A percentile compares a stretch with the other conserved stretches of the same genome.
phyloP scores from a whole-genome alignment of 37 sponge, comb jelly and placozoan species.

The Theonella swinhoei region DNA sequence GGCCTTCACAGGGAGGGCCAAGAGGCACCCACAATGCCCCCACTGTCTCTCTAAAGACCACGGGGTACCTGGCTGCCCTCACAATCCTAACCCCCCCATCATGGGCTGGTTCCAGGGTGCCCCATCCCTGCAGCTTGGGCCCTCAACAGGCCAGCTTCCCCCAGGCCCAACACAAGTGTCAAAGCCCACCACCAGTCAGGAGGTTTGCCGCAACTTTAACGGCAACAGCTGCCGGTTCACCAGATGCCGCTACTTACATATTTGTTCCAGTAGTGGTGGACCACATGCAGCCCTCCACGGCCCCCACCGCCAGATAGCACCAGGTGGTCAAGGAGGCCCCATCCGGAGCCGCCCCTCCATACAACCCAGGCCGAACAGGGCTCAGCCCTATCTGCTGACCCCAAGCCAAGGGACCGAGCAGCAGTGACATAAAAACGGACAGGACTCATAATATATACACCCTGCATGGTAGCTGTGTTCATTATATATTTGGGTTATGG shows the following conservation, averaged over 20 bases:
- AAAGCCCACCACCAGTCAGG: background rate
- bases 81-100: background rate
- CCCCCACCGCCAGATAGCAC: background rate
- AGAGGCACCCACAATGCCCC: background rate
- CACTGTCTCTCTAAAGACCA: background rate
- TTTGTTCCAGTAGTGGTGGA: background rate
- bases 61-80: background rate
- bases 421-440: too few relatives aligned
- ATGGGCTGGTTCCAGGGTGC: background rate
- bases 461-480: too few relatives aligned
- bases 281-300: background rate
- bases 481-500: too few relatives aligned
- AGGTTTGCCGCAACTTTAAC: slow-evolving; percentile 1
- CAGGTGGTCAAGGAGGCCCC: background rate
- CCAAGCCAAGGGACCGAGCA: too few relatives aligned
- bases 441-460: too few relatives aligned
- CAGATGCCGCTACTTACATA: background rate
- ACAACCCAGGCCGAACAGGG: too few relatives aligned
- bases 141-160: too few relatives aligned
- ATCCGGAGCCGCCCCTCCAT: background rate
- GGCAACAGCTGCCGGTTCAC: background rate
- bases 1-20: background rate
- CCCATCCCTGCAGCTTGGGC: background rate
- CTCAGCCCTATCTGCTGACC: too few relatives aligned
- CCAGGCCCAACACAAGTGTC: background rate